phyloP scores from a whole-genome alignment of 2,113 vertebrate genomes.

The Strix aluco region DNA sequence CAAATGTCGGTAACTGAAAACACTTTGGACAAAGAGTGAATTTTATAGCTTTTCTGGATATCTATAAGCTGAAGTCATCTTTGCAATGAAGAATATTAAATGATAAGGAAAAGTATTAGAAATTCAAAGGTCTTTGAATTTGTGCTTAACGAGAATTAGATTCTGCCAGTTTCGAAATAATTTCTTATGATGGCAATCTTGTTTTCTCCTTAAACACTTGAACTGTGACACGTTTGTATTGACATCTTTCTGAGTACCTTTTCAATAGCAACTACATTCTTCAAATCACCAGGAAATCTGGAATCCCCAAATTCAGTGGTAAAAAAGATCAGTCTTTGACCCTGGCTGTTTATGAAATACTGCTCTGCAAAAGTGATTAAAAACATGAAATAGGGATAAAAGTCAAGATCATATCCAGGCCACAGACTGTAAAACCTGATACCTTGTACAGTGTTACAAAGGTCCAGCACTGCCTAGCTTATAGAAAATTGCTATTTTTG shows the following conservation, averaged over 20 bases:
- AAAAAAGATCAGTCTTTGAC: neutral
- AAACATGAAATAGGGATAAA: neutral
- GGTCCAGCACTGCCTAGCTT: neutral
- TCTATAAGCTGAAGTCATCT: neutral
- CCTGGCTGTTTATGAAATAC: neutral
- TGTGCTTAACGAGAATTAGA: neutral
- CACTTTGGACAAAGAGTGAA: neutral
- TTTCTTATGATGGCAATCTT: neutral
- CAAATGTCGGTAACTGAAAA: slow-evolving; percentile 29
- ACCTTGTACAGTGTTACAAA: neutral
- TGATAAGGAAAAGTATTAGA: neutral
- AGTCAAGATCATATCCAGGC: neutral
- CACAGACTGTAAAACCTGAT: neutral
- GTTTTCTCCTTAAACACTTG: neutral
- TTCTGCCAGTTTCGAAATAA: neutral
- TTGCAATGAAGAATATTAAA: neutral
- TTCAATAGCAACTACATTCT: neutral
- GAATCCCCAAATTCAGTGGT: neutral
- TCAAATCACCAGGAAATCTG: neutral
- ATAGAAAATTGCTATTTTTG: neutral
- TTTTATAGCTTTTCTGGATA: neutral
- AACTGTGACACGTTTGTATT: neutral
- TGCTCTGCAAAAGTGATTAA: neutral
- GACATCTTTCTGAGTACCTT: neutral
- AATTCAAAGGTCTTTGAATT: neutral